Conservation (phyloP, 2,113 vertebrate species). For the Spea multiplicata region DNA sequence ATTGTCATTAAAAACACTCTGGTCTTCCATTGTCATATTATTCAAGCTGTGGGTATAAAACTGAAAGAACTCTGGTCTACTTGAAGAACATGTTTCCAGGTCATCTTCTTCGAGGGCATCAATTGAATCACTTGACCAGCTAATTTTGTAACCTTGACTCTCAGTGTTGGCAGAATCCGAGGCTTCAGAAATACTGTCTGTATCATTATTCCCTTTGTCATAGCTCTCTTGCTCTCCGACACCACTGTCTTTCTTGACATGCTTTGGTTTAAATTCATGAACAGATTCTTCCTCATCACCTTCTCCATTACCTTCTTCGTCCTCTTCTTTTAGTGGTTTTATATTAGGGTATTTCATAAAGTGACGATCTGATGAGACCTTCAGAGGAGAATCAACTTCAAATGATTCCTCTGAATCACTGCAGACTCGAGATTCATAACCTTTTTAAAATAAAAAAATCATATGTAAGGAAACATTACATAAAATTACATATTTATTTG, state of each 20-base stretch:
- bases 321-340: constrained; percentile 54
- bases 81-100: constrained; percentile 70
- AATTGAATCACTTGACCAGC: constrained; percentile 87
- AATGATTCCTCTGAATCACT: constrained; percentile 91
- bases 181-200: constrained; percentile 72
- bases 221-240: not conserved
- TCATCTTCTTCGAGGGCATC: constrained; percentile 87
- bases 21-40: constrained; percentile 35
- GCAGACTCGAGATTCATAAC: constrained; percentile 85
- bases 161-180: constrained; percentile 80
- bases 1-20: not conserved
- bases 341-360: constrained; percentile 53
- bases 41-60: constrained; percentile 67
- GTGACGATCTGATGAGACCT: constrained; percentile 58
- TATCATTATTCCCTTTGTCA: constrained; percentile 46
- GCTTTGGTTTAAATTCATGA: constrained; percentile 12
- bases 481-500: no score
- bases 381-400: constrained; percentile 75
- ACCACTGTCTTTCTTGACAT: not conserved
- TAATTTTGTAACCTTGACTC: constrained; percentile 73
- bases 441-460: constrained; percentile 59
- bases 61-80: constrained; percentile 61
- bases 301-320: constrained; percentile 55
- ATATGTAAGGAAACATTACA: no score
- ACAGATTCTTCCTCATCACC: constrained; percentile 52